A percentile compares a stretch with the other conserved stretches of the same genome.
These are phyloP conservation scores for Ceyx margarethae DNA, from an alignment of 2,113 vertebrate species.

Conservation along the genomic window DNA sequence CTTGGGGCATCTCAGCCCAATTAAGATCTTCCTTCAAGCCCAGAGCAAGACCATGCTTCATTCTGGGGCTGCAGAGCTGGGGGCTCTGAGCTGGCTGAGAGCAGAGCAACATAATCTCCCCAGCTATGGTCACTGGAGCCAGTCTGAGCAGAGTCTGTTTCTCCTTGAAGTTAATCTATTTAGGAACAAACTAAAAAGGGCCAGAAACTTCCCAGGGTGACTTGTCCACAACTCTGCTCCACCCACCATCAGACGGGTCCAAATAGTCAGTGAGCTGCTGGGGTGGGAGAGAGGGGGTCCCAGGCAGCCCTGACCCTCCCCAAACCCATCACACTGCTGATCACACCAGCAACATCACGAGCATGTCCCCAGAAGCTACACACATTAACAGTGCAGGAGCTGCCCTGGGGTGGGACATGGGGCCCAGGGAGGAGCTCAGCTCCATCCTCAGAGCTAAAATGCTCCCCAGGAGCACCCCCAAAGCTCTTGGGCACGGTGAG, in stretches of 20 bases:
- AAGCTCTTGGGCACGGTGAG: not conserved
- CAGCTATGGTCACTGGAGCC: accelerated
- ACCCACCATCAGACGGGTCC: not conserved
- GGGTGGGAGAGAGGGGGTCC: not conserved
- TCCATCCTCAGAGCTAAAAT: accelerated
- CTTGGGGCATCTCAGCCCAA: not conserved
- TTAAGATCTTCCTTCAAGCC: not conserved
- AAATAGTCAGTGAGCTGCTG: accelerated
- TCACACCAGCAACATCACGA: not conserved
- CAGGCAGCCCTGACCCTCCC: not conserved
- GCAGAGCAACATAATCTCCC: not conserved
- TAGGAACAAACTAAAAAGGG: not conserved
- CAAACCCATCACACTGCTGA: not conserved
- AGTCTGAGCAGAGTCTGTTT: accelerated
- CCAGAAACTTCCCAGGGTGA: not conserved
- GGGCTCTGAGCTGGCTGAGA: not conserved
- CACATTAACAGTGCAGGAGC: accelerated
- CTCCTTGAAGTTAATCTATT: accelerated
- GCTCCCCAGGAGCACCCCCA: not conserved
- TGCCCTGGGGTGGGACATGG: accelerated
- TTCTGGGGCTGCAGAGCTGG: not conserved
- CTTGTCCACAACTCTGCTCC: not conserved
- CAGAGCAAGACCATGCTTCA: accelerated
- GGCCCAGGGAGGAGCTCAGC: accelerated
- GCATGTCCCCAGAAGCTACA: not conserved